Conservation (phyloP, 1,140 invertebrate genomes). For the Polyergus mexicanus region DNA sequence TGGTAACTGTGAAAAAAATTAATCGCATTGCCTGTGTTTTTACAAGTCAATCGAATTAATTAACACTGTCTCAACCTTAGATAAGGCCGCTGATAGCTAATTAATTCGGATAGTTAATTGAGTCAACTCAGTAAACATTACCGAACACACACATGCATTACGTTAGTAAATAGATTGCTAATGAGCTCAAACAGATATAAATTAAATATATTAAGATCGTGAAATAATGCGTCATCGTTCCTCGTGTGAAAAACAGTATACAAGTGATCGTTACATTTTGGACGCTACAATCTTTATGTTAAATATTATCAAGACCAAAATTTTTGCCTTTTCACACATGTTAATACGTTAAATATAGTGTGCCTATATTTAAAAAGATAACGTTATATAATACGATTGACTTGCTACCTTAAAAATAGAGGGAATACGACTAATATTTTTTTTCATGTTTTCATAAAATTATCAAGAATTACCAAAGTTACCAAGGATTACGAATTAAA, state of each 20-base stretch:
- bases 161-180: slow-evolving; percentile 5
- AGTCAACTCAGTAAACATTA: slow-evolving; percentile 19
- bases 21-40: neutral
- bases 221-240: neutral
- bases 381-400: neutral
- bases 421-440: too few species aligned
- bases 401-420: too few species aligned
- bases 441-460: too few species aligned
- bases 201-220: neutral
- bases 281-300: neutral
- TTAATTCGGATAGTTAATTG: slow-evolving; percentile 13
- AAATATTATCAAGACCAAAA: neutral
- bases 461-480: too few species aligned
- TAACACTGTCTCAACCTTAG: neutral
- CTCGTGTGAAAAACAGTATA: neutral
- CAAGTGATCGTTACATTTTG: neutral
- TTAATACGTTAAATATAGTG: neutral
- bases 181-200: neutral
- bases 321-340: neutral
- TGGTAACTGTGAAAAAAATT: neutral
- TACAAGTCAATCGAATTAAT: slow-evolving; percentile 13
- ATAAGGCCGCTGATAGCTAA: neutral
- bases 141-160: neutral
- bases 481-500: too few species aligned
- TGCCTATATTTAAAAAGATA: neutral